phyloP scores from a whole-genome alignment of 2,113 vertebrate species.

The Sinocyclocheilus anshuiensis region DNA sequence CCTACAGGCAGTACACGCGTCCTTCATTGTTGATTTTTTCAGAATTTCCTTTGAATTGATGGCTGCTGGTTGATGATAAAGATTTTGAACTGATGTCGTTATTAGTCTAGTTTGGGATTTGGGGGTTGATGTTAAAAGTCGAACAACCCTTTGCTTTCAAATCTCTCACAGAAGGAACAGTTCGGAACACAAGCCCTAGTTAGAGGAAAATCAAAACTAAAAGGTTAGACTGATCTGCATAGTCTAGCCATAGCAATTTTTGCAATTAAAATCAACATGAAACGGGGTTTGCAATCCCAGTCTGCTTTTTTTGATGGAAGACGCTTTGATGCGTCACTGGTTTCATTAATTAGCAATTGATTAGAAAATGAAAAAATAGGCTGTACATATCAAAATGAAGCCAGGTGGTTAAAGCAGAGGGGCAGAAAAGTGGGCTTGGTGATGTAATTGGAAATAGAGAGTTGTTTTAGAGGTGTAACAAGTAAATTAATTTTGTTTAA shows the following conservation, averaged over 20 bases:
- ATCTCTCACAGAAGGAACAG: neutral
- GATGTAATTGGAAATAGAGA: neutral
- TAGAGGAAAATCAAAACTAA: neutral
- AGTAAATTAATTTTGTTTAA: too few species aligned
- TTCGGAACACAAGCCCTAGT: neutral
- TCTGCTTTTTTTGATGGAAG: neutral
- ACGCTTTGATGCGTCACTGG: neutral
- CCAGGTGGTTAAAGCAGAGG: neutral
- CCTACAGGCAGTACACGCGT: neutral
- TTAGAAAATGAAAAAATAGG: neutral
- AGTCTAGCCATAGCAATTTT: neutral
- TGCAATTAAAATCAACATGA: neutral
- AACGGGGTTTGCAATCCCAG: neutral
- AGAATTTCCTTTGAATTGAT: constrained; percentile 23
- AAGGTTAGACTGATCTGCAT: neutral
- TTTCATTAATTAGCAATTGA: neutral
- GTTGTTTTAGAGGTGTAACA: too few species aligned
- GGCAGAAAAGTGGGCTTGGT: neutral
- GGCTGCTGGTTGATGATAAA: constrained; percentile 3
- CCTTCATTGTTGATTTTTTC: constrained; percentile 23
- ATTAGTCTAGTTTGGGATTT: constrained; percentile 13
- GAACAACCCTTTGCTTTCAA: neutral
- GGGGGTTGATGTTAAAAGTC: neutral
- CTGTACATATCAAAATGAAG: neutral
- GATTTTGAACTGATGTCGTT: constrained; percentile 1